A percentile compares a stretch with the other conserved stretches of the same genome.
Evolutionary conservation across 2,888 invertebrate genomes (phyloP).

Genomic region (Tenodera sinensis): DNA sequence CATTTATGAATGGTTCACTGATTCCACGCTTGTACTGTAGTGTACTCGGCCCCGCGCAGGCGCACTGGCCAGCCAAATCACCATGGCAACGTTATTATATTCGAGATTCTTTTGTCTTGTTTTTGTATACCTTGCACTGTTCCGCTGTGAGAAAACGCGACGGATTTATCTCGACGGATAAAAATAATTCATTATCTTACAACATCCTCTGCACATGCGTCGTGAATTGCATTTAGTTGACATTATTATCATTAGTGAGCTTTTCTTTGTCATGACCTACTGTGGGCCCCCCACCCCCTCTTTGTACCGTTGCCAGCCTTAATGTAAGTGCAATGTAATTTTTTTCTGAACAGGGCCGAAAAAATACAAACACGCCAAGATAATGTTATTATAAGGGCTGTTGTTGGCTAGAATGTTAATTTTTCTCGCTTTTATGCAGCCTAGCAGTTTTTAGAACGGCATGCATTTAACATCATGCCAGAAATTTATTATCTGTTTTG

Average conservation of each 20-base stretch:
- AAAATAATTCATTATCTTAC: background rate
- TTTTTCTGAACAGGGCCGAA: background rate
- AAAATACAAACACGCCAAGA: background rate
- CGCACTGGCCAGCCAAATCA: background rate
- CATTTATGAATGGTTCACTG: slow-evolving; percentile 12
- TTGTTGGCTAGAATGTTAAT: background rate
- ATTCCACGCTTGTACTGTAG: background rate
- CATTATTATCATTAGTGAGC: background rate
- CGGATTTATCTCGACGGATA: background rate
- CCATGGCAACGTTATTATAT: background rate
- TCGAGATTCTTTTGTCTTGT: background rate
- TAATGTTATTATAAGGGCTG: background rate
- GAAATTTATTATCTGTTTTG: background rate
- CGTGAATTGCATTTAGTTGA: background rate
- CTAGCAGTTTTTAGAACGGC: background rate
- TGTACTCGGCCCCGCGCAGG: background rate
- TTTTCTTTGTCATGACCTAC: background rate
- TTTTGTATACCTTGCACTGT: background rate
- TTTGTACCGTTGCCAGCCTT: background rate
- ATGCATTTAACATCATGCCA: background rate
- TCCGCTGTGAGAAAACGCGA: background rate
- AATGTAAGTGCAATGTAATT: background rate
- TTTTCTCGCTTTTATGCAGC: background rate
- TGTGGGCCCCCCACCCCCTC: background rate
- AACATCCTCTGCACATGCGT: background rate